Evolutionary conservation across 2,888 invertebrate species (phyloP).

Genomic region (Calameuta idolon): DNA sequence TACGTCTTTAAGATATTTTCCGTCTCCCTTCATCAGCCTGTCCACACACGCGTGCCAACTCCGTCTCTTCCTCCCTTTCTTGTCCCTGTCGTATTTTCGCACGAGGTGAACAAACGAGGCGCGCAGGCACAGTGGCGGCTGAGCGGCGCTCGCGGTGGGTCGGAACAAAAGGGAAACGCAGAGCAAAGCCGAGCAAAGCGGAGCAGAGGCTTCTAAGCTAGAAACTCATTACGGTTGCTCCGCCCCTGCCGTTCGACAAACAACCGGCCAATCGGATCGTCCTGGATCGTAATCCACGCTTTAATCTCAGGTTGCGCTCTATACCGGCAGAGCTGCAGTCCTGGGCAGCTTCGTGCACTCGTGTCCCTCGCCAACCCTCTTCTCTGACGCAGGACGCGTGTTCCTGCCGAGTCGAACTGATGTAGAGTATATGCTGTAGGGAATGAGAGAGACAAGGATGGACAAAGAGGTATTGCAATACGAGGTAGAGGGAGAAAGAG

Average conservation of each 20-base stretch:
- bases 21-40: neutral
- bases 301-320: constrained; percentile 54
- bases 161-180: constrained; percentile 14
- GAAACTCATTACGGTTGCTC: constrained; percentile 66
- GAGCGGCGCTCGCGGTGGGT: neutral
- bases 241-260: constrained; percentile 63
- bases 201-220: constrained; percentile 51
- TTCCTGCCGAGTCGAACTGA: neutral
- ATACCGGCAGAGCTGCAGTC: neutral
- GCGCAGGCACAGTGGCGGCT: neutral
- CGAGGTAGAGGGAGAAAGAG: neutral
- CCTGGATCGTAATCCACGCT: constrained; percentile 62
- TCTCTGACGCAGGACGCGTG: neutral
- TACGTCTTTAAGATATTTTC: neutral
- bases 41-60: neutral
- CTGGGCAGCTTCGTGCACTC: neutral
- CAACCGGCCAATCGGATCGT: constrained; percentile 62
- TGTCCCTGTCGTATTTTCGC: neutral
- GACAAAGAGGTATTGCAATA: neutral
- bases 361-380: neutral
- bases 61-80: neutral
- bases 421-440: neutral
- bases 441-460: neutral
- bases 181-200: constrained; percentile 27
- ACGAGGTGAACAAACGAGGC: neutral